Conservation (phyloP, 1,140 invertebrate genomes). For the Bemisia tabaci region DNA sequence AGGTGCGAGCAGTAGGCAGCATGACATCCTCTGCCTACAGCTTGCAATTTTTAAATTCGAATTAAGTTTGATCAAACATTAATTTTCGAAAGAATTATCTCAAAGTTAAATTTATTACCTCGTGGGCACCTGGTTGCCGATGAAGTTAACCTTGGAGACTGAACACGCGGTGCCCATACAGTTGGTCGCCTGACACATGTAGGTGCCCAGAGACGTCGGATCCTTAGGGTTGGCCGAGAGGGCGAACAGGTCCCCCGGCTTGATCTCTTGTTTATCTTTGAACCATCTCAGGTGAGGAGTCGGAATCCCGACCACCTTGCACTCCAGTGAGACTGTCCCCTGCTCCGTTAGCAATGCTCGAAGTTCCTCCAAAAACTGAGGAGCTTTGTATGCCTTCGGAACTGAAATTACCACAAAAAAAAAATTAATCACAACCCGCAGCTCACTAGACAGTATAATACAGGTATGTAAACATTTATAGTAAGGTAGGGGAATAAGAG, state of each 20-base stretch:
- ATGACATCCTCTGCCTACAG: no score
- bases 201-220: slow-evolving; percentile 67
- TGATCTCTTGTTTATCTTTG: slow-evolving; percentile 72
- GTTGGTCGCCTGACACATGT: slow-evolving; percentile 72
- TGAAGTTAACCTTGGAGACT: slow-evolving; percentile 58
- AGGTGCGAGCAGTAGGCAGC: no score
- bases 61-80: no score
- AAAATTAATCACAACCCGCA: neutral
- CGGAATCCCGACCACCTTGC: slow-evolving; percentile 75
- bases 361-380: slow-evolving; percentile 70
- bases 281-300: slow-evolving; percentile 68
- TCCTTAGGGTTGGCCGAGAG: slow-evolving; percentile 64
- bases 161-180: slow-evolving; percentile 70
- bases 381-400: slow-evolving; percentile 72
- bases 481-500: neutral
- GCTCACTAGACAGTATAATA: neutral
- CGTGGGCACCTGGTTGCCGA: slow-evolving; percentile 33
- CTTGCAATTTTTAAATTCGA: no score
- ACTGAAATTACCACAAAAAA: slow-evolving; percentile 38
- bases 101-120: no score
- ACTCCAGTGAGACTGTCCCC: slow-evolving; percentile 78
- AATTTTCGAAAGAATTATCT: no score
- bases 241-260: slow-evolving; percentile 75
- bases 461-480: neutral
- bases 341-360: slow-evolving; percentile 64